Conservation (phyloP, 2,113 vertebrate genomes). For the Pampusana beccarii region DNA sequence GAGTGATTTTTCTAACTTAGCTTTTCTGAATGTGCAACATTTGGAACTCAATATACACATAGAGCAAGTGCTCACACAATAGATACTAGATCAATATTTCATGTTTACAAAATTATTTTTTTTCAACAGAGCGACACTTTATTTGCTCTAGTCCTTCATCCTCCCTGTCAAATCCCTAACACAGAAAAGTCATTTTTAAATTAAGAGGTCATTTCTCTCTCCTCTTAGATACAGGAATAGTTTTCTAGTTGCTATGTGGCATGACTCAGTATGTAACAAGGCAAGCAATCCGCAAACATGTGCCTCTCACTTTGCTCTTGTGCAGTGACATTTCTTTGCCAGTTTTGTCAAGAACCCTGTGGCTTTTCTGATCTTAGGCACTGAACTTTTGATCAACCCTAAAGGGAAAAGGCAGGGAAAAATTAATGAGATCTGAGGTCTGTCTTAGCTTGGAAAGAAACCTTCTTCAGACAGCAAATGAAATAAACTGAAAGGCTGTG, state of each 20-base stretch:
- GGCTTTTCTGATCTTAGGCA: not conserved
- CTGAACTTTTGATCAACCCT: constrained; percentile 13
- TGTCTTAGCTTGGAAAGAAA: not conserved
- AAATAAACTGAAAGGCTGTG: not conserved
- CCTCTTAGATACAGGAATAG: constrained; percentile 21
- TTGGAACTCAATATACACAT: constrained; percentile 18
- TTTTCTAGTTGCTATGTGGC: not conserved
- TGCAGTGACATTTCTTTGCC: not conserved
- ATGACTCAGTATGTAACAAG: not conserved
- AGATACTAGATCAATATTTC: constrained; percentile 58
- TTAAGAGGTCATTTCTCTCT: constrained; percentile 61
- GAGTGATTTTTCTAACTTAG: constrained; percentile 44
- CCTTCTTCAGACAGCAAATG: not conserved
- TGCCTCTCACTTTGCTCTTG: not conserved
- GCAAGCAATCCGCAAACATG: not conserved
- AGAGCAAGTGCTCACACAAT: not conserved
- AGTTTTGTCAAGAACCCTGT: not conserved
- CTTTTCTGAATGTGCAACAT: constrained; percentile 33
- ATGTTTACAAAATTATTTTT: constrained; percentile 56
- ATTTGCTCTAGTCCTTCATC: constrained; percentile 37
- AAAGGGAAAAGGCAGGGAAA: not conserved
- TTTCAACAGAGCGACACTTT: not conserved
- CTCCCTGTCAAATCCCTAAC: constrained; percentile 44
- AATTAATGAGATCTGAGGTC: not conserved
- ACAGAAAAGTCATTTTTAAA: constrained; percentile 50